Evolutionary conservation across 2,797 vertebrate species (phyloP).

Genomic region (Trachops cirrhosus): DNA sequence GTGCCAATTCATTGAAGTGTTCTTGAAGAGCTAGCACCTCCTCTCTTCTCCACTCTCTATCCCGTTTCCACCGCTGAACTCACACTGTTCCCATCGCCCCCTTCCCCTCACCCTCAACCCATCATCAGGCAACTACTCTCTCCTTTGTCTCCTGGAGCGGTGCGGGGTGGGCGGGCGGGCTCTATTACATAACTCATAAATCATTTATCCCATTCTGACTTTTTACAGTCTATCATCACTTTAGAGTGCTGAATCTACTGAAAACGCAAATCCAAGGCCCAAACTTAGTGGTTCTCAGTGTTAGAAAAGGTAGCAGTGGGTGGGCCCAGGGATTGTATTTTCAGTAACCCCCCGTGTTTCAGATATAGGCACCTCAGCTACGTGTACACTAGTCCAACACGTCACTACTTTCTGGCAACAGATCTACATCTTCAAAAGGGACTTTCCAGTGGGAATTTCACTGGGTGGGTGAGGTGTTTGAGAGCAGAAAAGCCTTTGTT

Average conservation of each 20-base stretch:
- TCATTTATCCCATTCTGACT: neutral
- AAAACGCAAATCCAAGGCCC: neutral
- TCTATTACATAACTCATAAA: neutral
- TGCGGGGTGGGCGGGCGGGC: accelerated
- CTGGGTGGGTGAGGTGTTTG: neutral
- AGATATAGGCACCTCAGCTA: neutral
- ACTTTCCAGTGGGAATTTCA: neutral
- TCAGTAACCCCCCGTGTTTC: neutral
- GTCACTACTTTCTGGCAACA: neutral
- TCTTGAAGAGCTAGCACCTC: neutral
- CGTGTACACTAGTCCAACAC: neutral
- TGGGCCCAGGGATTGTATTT: neutral
- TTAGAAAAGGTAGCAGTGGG: neutral
- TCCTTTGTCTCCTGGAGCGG: neutral
- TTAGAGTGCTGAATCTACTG: neutral
- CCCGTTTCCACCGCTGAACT: neutral
- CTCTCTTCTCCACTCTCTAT: neutral
- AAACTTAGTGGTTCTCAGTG: neutral
- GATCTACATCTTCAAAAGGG: neutral
- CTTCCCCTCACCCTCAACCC: neutral
- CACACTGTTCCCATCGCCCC: neutral
- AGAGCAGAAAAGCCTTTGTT: neutral
- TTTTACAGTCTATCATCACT: neutral
- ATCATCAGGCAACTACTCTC: neutral
- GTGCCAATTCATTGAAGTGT: neutral